Percentiles rank a stretch among this genome's conserved stretches.
Conservation (phyloP, 1,140 invertebrate species). For the Drosophila sechellia region DNA sequence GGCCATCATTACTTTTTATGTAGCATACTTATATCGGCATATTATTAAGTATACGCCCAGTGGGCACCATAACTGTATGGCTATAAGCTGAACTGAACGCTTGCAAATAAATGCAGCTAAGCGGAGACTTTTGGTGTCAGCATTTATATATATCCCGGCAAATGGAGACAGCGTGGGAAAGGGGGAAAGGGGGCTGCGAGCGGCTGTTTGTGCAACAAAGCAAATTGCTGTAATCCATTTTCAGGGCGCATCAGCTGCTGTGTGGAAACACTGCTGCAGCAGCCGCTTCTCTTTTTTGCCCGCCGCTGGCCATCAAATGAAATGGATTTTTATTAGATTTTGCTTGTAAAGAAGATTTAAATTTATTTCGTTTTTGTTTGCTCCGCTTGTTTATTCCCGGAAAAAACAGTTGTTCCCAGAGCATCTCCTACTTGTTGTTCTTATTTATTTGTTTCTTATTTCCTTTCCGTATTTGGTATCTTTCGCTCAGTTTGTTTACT, state of each 20-base stretch:
- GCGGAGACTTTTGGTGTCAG: constrained; percentile 63
- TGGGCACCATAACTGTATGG: too few relatives aligned
- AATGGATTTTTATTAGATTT: constrained; percentile 80
- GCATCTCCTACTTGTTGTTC: constrained; percentile 31
- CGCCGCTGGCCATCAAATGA: constrained; percentile 61
- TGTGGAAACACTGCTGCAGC: constrained; percentile 20
- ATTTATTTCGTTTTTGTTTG: constrained; percentile 68
- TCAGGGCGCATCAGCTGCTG: constrained; percentile 74
- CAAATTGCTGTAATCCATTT: constrained; percentile 78
- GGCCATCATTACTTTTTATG: neutral
- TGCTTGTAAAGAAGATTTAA: constrained; percentile 76
- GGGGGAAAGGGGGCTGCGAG: neutral
- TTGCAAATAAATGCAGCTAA: constrained; percentile 47
- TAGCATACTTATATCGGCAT: too few relatives aligned
- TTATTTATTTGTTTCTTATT: constrained; percentile 48
- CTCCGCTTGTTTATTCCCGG: constrained; percentile 29
- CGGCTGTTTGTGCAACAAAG: constrained; percentile 74
- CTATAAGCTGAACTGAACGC: constrained; percentile 3
- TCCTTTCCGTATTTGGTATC: constrained; percentile 41
- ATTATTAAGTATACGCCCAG: neutral
- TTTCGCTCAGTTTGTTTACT: constrained; percentile 45
- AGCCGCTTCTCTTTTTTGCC: constrained; percentile 9
- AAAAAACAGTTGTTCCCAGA: constrained; percentile 29
- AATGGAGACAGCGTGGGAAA: neutral
- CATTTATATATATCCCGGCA: constrained; percentile 56